Evolutionary conservation across 2,113 vertebrate species (phyloP), one percentile per base, ranked within the genome.

Genomic region (Arizona elegans): DNA sequence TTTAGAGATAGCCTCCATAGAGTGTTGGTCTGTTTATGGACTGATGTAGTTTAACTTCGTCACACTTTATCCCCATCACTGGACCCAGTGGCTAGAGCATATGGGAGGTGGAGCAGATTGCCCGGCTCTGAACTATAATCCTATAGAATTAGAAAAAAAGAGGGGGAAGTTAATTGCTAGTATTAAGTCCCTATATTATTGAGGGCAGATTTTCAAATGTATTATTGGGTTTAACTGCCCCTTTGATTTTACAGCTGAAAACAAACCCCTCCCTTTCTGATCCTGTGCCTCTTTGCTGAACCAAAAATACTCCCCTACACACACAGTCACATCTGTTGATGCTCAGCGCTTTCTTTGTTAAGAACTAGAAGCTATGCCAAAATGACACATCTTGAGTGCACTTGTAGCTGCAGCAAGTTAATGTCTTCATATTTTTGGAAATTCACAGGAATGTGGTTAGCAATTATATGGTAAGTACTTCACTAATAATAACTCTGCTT

Each of bases 401-500:
- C 91, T 81, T 81, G 38, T 81, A 47, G 29, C 86, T 86, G 13
- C 75, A 93, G 47, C 56, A 87, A 62, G 21, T 62, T 29, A 87
- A 86, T 59, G 59, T 54, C 75, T 90, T 87, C 92, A 93, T 33
- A 50, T 90, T 86, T 88, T 90, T 86, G 56, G 55, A 86, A 90
- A 93, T 93, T 86, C 75, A 65, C 88, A 62, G 47, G 92, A 87
- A 86, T 86, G 75, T 90, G 56, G 47, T 86, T 87, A 62, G 88
- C 47, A 93, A 93, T 86, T 93, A 86, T 87, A 58, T 54, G 75
- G 89, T 86, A 47, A 90, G 55, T 86, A 58, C 75, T 86, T 62
- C 21, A 93, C 88, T 90, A 90, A 90, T 93, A 93, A 86, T 93
- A 93, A 62, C 88, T 86, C 56, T 62, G 43, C 47, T 90, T 90